phyloP scores from a whole-genome alignment of 2,113 vertebrate genomes.

The Phalacrocorax pelagicus region DNA sequence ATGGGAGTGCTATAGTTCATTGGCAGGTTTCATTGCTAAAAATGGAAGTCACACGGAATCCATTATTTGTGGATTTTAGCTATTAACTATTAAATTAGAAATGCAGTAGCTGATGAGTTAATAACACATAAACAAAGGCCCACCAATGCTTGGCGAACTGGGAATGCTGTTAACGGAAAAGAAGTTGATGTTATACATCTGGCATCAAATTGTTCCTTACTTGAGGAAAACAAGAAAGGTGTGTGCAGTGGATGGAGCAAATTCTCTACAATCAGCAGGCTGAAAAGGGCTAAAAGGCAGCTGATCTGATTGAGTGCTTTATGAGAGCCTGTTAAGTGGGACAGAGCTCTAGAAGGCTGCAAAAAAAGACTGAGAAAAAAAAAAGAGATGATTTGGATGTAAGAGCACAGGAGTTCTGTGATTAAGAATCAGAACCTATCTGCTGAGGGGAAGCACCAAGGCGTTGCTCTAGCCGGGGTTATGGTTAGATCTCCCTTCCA shows the following conservation, averaged over 20 bases:
- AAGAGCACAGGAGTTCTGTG: neutral
- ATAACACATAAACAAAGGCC: neutral
- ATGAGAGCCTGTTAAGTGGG: neutral
- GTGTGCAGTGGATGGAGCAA: neutral
- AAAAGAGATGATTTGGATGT: neutral
- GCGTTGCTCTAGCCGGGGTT: neutral
- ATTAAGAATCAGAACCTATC: neutral
- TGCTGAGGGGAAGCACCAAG: neutral
- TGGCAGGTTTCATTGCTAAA: slow-evolving; percentile 20
- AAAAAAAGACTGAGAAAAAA: neutral
- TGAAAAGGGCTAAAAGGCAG: neutral
- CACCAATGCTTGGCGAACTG: neutral
- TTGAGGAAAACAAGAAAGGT: neutral
- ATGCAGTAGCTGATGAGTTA: neutral
- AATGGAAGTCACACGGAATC: neutral
- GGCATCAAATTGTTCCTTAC: neutral
- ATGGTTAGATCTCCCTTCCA: neutral
- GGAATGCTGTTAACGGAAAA: neutral
- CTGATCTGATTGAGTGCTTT: neutral
- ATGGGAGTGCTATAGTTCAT: neutral
- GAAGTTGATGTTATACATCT: neutral
- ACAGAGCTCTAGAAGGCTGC: neutral
- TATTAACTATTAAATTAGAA: neutral
- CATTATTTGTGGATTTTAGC: neutral
- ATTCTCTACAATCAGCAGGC: neutral